Conservation (phyloP, 2,797 vertebrate species). For the Malurus splendens region DNA sequence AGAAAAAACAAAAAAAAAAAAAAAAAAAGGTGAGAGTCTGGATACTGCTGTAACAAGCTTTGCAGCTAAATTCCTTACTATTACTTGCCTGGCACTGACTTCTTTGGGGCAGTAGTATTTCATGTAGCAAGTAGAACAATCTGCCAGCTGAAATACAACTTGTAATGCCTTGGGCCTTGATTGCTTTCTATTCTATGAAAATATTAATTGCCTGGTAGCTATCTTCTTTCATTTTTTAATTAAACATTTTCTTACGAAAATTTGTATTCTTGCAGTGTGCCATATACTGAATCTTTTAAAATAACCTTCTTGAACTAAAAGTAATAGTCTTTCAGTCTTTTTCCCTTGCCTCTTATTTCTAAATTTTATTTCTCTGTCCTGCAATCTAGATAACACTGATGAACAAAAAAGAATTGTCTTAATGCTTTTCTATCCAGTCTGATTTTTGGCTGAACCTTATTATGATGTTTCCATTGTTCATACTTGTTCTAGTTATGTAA, state of each 20-base stretch:
- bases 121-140: background rate
- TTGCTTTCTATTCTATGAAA: constrained; percentile 25
- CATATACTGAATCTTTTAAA: background rate
- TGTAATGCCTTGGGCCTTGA: background rate
- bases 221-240: background rate
- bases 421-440: background rate
- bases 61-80: background rate
- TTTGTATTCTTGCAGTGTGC: background rate
- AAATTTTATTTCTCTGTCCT: background rate
- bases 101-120: background rate
- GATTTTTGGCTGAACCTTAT: background rate
- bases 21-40: background rate
- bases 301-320: background rate
- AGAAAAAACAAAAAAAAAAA: background rate
- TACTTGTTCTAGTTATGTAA: background rate
- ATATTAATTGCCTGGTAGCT: background rate
- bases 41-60: background rate
- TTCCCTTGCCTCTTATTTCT: background rate
- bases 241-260: background rate
- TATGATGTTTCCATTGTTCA: background rate
- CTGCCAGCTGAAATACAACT: background rate
- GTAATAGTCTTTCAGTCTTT: background rate
- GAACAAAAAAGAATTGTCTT: background rate
- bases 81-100: background rate
- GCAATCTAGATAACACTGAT: background rate